These are phyloP conservation scores for Odontocolon sp. DNA, from an alignment of 2,888 invertebrate species.

Conservation along the genomic window DNA sequence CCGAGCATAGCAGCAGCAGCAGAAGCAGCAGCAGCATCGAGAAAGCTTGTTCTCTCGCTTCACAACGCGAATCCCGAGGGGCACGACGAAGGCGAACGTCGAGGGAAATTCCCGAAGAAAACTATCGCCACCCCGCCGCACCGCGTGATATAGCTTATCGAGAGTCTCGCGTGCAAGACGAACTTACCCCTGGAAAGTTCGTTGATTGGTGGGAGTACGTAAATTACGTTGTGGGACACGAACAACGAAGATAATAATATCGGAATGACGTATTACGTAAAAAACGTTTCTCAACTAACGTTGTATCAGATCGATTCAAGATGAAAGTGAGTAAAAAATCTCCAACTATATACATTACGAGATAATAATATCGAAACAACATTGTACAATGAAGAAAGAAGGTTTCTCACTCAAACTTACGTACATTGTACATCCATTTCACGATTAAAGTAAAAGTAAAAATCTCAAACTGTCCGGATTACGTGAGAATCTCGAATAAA, in stretches of 20 bases:
- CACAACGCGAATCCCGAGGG: conserved; percentile 31
- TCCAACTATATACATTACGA: no score
- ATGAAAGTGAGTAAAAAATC: no score
- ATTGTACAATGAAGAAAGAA: background rate
- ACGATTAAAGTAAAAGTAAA: background rate
- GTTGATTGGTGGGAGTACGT: conserved; percentile 63
- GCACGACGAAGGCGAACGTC: conserved; percentile 37
- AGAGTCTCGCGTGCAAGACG: conserved; percentile 44
- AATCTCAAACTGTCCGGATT: conserved; percentile 17
- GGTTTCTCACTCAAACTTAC: background rate
- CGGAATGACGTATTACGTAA: conserved; percentile 4
- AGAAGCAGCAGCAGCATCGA: conserved; percentile 48
- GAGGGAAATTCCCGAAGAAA: conserved; percentile 63
- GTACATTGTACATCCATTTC: background rate
- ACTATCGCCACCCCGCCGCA: conserved; percentile 58
- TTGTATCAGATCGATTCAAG: no score
- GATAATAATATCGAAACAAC: conserved; percentile 43
- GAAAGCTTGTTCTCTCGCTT: conserved; percentile 49
- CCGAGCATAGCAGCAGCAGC: conserved; percentile 48
- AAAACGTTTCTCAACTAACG: conserved; percentile 19
- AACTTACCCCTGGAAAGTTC: conserved; percentile 60
- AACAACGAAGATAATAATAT: conserved; percentile 50
- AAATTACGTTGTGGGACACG: conserved; percentile 54
- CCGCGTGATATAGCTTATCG: conserved; percentile 60
- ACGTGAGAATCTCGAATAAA: conserved; percentile 35